Percentiles rank a stretch among this genome's conserved stretches.
These are phyloP conservation scores for Keiferia lycopersicella DNA, from an alignment of 2,888 invertebrate species.

Conservation along the genomic window DNA sequence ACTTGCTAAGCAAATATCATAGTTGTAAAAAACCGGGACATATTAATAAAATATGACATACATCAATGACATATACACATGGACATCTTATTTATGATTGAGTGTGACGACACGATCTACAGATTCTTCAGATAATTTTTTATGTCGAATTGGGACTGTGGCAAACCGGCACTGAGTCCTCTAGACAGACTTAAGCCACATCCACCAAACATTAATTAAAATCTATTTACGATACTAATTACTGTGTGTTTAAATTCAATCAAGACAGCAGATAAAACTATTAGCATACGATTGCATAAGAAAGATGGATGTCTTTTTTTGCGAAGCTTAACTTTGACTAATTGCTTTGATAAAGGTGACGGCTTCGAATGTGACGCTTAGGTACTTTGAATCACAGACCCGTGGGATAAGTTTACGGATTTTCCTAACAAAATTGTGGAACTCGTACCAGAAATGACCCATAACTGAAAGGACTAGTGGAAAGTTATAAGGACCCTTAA, in stretches of 20 bases:
- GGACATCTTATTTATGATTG: too few species aligned
- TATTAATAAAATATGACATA: too few species aligned
- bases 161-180: too few species aligned
- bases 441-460: conserved; percentile 18
- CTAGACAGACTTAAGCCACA: neutral
- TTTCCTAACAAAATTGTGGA: conserved; percentile 17
- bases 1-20: too few species aligned
- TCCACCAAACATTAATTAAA: neutral
- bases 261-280: neutral
- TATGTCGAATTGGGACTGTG: too few species aligned
- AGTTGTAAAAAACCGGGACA: too few species aligned
- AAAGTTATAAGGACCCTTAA: conserved; percentile 11
- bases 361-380: conserved; percentile 11
- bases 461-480: conserved; percentile 1
- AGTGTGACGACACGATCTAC: too few species aligned
- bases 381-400: conserved; percentile 2
- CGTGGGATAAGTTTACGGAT: conserved; percentile 11
- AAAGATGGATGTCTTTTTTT: neutral
- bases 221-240: conserved; percentile 11
- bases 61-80: too few species aligned
- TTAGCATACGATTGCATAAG: conserved; percentile 17
- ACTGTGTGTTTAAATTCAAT: conserved; percentile 3
- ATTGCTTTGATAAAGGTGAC: conserved; percentile 17
- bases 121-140: too few species aligned
- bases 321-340: conserved; percentile 12